Base-by-base conservation (phyloP, 2,113 vertebrate species). In the Plecturocebus donacophilus region DNA sequence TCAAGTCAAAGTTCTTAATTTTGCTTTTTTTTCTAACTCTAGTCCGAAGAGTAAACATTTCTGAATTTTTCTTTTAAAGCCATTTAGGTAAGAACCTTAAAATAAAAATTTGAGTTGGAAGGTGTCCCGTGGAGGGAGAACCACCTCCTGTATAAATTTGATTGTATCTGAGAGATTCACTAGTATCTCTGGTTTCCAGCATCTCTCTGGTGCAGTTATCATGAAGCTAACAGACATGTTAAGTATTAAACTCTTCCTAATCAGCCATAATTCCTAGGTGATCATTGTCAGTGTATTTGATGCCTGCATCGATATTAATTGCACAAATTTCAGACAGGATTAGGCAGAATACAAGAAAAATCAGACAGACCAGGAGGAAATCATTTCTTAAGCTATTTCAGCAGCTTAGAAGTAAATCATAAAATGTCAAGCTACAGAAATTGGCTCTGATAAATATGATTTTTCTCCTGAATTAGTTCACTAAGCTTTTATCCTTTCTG, bases 361-460 rank as follows among this genome's bases (percentile, higher is more conserved):
- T 83, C 87, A 95, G 77, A 91, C 68, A 97, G 98, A 98, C 95
- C 95, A 98, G 70, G 97, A 98, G 70, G 90, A 98, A 98, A 97
- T 98, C 76, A 70, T 98, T 99, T 98, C 95, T 98, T 98, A 98
- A 99, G 96, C 98, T 98, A 97, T 98, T 99, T 98, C 98, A 98
- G 97, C 95, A 98, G 98, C 98, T 99, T 98, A 98, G 93, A 98
- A 98, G 96, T 97, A 98, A 99, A 98, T 98, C 95, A 98, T 95
- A 98, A 98, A 98, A 98, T 98, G 98, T 98, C 98, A 98, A 98
- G 97, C 97, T 97, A 98, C 95, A 98, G 98, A 98, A 98, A 98
- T 98, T 98, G 98, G 96, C 98, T 98, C 97, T 56, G 97, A 98
- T 99, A 98, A 98, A 98, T 98, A 97, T 76, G 97, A 97, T 97